Evolutionary conservation across 2,888 invertebrate species (phyloP).

Genomic region (Microdon myrmicae): DNA sequence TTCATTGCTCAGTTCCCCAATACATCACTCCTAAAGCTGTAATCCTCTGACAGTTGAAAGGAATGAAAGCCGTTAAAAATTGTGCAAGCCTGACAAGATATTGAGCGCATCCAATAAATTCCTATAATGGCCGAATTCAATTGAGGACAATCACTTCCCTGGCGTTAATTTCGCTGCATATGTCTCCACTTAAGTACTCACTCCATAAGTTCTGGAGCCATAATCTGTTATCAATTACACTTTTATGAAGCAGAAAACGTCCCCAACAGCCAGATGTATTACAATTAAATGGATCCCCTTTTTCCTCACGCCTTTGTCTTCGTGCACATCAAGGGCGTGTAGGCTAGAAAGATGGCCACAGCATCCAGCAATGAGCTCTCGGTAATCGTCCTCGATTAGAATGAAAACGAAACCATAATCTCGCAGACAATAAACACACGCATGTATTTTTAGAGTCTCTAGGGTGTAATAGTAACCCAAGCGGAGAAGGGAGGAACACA

Average conservation of each 20-base stretch:
- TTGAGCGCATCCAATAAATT: no score
- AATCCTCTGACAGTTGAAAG: no score
- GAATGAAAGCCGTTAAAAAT: no score
- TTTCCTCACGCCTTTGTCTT: constrained; percentile 17
- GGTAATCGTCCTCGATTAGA: constrained; percentile 36
- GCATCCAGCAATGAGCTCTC: constrained; percentile 7
- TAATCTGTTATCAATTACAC: constrained; percentile 33
- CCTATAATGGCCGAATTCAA: constrained; percentile 17
- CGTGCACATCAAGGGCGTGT: constrained; percentile 13
- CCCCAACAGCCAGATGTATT: constrained; percentile 11
- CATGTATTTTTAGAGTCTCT: constrained; percentile 15
- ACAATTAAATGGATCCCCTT: constrained; percentile 22
- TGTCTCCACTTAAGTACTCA: no score
- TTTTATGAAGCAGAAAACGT: constrained; percentile 11
- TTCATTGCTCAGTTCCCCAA: no score
- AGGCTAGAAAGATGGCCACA: constrained; percentile 23
- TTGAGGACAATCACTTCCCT: constrained; percentile 18
- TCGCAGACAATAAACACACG: constrained; percentile 7
- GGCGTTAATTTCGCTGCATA: constrained; percentile 36
- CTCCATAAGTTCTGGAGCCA: constrained; percentile 13
- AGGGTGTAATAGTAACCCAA: no score
- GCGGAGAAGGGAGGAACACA: no score
- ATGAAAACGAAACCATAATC: constrained; percentile 47
- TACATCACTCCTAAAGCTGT: no score
- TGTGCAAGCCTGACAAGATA: no score